Conservation (phyloP, 2,797 vertebrate genomes). For the Xenops minutus region DNA sequence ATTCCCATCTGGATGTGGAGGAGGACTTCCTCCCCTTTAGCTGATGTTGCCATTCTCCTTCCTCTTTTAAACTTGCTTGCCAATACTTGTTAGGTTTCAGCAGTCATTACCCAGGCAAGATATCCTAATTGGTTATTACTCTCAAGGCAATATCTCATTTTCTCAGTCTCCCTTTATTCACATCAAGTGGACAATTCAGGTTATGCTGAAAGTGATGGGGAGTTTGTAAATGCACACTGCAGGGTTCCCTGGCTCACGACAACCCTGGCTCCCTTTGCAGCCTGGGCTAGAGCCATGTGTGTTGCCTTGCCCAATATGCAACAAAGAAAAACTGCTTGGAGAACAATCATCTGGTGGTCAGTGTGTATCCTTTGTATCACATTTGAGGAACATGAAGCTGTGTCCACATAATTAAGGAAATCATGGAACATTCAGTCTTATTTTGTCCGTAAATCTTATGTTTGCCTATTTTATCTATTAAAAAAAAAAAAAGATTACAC, state of each 20-base stretch:
- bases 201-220: not conserved
- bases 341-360: not conserved
- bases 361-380: not conserved
- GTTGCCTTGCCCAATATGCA: not conserved
- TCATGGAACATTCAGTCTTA: not conserved
- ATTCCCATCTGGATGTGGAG: not conserved
- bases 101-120: not conserved
- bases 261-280: not conserved
- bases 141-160: not conserved
- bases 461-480: not conserved
- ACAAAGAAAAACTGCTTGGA: not conserved
- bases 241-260: rapidly evolving
- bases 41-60: not conserved
- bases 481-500: not conserved
- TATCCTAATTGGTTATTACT: not conserved
- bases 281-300: not conserved
- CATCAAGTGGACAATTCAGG: not conserved
- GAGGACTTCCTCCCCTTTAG: not conserved
- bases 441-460: not conserved
- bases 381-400: not conserved
- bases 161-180: not conserved
- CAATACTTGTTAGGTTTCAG: not conserved
- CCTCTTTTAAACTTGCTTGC: not conserved
- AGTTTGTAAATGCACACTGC: not conserved
- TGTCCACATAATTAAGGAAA: not conserved